Evolutionary conservation across 1,140 invertebrate genomes (phyloP).

Genomic region (Monochamus saltuarius): DNA sequence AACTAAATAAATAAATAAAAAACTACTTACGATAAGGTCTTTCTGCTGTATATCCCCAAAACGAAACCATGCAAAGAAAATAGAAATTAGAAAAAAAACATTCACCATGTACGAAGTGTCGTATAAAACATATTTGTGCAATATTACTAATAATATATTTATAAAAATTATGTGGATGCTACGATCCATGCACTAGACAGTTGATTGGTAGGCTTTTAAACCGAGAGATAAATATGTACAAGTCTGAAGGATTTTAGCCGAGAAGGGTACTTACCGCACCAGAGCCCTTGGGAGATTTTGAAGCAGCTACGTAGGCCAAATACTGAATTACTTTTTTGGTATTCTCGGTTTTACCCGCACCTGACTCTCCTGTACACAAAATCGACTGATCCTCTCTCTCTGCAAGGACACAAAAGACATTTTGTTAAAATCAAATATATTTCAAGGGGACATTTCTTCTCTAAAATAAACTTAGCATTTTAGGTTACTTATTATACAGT

Average conservation of each 20-base stretch:
- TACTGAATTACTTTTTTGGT: constrained; percentile 99
- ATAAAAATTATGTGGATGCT: no score
- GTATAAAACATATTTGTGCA: no score
- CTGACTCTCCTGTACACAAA: constrained; percentile 99
- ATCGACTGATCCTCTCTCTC: constrained; percentile 99
- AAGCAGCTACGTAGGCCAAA: constrained; percentile 96
- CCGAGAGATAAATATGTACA: no score
- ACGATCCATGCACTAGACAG: constrained; percentile 2
- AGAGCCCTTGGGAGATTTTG: constrained; percentile 86
- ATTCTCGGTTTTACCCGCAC: constrained; percentile 99
- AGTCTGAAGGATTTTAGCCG: no score
- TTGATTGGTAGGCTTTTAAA: background rate
- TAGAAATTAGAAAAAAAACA: constrained; percentile 29
- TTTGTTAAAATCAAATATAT: background rate
- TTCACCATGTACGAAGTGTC: no score
- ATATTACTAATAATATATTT: no score
- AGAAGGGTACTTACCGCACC: constrained; percentile 75
- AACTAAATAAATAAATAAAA: constrained; percentile 11
- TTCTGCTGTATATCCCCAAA: constrained; percentile 46
- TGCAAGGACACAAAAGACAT: constrained; percentile 59
- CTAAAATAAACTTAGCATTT: constrained; percentile 6
- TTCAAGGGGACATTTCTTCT: background rate
- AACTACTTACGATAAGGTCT: constrained; percentile 53
- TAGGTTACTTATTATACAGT: no score
- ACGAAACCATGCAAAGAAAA: constrained; percentile 46